phyloP scores from a whole-genome alignment of 2,888 invertebrate genomes.

The Anagyrus pseudococci region DNA sequence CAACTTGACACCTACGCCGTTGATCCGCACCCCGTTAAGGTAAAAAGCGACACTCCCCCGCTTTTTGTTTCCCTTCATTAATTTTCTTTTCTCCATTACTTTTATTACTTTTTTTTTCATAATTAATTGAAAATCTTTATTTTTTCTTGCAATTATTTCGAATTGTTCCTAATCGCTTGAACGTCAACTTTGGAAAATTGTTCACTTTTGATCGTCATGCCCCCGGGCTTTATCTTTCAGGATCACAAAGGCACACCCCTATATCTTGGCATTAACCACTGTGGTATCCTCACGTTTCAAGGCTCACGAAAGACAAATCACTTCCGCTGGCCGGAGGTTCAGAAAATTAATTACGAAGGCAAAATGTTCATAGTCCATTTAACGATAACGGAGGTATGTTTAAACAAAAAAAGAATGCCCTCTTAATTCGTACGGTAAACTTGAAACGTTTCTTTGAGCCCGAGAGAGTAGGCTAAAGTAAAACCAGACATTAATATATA shows the following conservation, averaged over 20 bases:
- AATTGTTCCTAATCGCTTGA: too few relatives aligned
- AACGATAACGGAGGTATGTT: constrained; percentile 84
- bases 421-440: too few relatives aligned
- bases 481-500: too few relatives aligned
- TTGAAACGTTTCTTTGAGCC: too few relatives aligned
- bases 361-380: constrained; percentile 97
- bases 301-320: constrained; percentile 92
- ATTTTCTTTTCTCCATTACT: too few relatives aligned
- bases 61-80: background rate
- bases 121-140: too few relatives aligned
- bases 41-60: constrained; percentile 59
- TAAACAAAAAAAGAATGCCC: background rate
- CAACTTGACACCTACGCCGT: constrained; percentile 96
- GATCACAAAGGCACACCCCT: constrained; percentile 92
- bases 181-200: too few relatives aligned
- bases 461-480: too few relatives aligned
- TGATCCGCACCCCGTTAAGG: constrained; percentile 97
- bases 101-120: too few relatives aligned
- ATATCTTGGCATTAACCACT: constrained; percentile 94
- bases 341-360: constrained; percentile 96
- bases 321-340: constrained; percentile 95
- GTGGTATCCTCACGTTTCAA: constrained; percentile 94
- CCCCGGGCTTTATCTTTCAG: constrained; percentile 66
- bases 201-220: too few relatives aligned
- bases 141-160: too few relatives aligned